These are phyloP conservation scores for Mustela lutreola DNA, from an alignment of 2,113 vertebrate genomes.

Conservation along the genomic window DNA sequence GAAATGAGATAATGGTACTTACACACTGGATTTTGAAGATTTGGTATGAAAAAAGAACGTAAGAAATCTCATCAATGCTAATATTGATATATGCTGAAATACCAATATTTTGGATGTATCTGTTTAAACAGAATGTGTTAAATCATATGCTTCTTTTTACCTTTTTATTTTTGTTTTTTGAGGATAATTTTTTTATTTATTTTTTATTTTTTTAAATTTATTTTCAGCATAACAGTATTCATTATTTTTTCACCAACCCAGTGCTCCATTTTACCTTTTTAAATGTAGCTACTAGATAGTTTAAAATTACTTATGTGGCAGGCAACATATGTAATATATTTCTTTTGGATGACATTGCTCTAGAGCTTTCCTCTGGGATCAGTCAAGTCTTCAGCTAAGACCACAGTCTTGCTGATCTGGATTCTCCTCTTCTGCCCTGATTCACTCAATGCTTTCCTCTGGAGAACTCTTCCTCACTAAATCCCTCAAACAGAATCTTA, in stretches of 20 bases:
- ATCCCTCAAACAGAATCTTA: neutral
- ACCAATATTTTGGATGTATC: neutral
- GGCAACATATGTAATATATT: neutral
- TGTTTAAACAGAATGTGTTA: neutral
- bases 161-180: neutral
- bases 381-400: neutral
- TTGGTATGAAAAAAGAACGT: neutral
- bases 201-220: too few species aligned
- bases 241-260: too few species aligned
- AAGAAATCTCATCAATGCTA: neutral
- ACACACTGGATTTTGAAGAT: neutral
- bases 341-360: neutral
- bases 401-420: neutral
- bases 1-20: neutral
- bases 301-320: neutral
- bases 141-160: neutral
- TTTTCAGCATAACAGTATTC: too few species aligned
- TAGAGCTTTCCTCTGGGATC: neutral
- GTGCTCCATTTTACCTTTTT: neutral
- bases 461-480: neutral
- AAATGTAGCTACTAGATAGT: neutral
- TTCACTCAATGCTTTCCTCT: neutral
- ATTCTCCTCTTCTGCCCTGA: neutral
- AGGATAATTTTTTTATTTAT: too few species aligned
- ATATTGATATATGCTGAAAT: neutral